Evolutionary conservation across 2,113 vertebrate species (phyloP).

Genomic region (Chloebia gouldiae): DNA sequence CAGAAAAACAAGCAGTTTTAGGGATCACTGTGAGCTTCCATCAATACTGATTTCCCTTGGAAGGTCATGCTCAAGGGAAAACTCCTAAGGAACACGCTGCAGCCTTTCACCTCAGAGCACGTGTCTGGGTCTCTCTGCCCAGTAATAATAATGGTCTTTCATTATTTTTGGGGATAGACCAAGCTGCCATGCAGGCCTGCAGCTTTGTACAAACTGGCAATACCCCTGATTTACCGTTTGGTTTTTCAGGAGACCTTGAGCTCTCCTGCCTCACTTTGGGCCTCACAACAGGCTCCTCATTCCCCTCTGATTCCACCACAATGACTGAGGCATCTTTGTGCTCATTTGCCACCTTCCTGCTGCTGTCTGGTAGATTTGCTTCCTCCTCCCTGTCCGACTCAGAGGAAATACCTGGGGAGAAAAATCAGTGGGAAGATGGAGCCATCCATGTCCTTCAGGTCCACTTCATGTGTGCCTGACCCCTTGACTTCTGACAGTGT

Average conservation of each 20-base stretch:
- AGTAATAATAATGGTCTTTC: fast-evolving
- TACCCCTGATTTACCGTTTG: not conserved
- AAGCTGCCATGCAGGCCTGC: not conserved
- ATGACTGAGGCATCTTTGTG: not conserved
- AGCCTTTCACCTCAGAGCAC: not conserved
- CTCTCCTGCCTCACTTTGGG: not conserved
- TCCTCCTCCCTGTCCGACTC: constrained; percentile 38
- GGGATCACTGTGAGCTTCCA: not conserved
- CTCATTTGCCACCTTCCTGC: not conserved
- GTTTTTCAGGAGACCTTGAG: not conserved
- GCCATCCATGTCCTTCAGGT: not conserved
- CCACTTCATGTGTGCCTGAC: not conserved
- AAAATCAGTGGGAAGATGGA: not conserved
- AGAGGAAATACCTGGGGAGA: constrained; percentile 13
- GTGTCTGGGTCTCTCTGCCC: not conserved
- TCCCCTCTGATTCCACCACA: not conserved
- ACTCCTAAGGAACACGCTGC: not conserved
- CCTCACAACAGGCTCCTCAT: not conserved
- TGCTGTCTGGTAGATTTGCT: not conserved
- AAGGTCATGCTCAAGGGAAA: not conserved
- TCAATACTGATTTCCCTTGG: not conserved
- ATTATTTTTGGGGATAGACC: not conserved
- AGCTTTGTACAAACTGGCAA: not conserved
- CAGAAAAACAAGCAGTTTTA: not conserved
- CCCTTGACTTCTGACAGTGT: not conserved